Evolutionary conservation across 2,888 invertebrate genomes (phyloP).

Genomic region (Hyles lineata): DNA sequence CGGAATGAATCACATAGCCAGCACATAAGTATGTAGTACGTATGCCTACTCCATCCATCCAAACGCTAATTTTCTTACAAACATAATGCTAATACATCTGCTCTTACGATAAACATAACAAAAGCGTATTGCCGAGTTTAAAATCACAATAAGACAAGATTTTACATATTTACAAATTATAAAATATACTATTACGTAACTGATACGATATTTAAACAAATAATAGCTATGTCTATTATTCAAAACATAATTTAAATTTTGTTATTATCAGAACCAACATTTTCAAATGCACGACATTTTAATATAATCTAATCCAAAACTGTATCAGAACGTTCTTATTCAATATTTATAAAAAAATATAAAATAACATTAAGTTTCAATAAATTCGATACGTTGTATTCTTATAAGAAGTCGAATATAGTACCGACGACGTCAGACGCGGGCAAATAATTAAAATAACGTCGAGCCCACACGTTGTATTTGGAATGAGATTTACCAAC

Average conservation of each 20-base stretch:
- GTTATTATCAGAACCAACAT: background rate
- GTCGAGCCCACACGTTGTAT: background rate
- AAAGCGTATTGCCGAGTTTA: conserved; percentile 48
- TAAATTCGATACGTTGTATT: conserved; percentile 9
- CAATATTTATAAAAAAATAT: conserved; percentile 59
- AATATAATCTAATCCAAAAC: background rate
- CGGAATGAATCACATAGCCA: conserved; percentile 25
- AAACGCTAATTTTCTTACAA: conserved; percentile 4
- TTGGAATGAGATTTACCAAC: background rate
- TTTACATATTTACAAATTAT: conserved; percentile 74
- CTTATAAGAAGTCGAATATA: conserved; percentile 10
- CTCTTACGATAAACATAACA: conserved; percentile 9
- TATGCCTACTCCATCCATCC: background rate
- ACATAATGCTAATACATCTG: background rate
- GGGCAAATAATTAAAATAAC: background rate
- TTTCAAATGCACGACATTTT: background rate
- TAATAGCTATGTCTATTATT: background rate
- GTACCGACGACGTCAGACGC: conserved; percentile 13
- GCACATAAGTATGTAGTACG: background rate
- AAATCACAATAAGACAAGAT: conserved; percentile 65
- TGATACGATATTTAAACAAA: background rate
- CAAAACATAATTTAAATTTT: background rate
- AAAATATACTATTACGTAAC: conserved; percentile 45
- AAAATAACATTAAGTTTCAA: conserved; percentile 37
- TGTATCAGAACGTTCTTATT: background rate